These are phyloP conservation scores for Monarcha castaneiventris DNA, from an alignment of 2,113 vertebrate species.

Conservation along the genomic window DNA sequence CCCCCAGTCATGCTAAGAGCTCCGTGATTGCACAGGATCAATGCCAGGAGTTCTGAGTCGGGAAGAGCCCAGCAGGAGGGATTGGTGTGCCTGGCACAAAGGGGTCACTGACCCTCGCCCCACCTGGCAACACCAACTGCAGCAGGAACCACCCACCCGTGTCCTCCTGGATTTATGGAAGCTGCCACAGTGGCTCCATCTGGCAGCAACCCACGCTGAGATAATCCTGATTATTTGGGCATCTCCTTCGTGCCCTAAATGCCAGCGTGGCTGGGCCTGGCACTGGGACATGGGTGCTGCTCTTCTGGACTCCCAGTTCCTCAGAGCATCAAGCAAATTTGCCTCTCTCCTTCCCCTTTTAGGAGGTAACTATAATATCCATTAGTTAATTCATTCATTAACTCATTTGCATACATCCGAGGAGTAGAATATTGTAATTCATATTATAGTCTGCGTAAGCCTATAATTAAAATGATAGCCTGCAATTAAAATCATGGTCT, in stretches of 20 bases:
- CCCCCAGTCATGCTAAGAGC: too few relatives aligned
- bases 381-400: neutral
- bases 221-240: neutral
- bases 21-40: neutral
- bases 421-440: neutral
- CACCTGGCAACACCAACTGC: neutral
- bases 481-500: neutral
- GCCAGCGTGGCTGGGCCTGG: fast-evolving
- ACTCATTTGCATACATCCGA: neutral
- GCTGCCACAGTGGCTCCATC: neutral
- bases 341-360: neutral
- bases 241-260: neutral
- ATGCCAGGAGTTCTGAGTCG: fast-evolving
- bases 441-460: neutral
- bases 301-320: neutral
- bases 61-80: neutral
- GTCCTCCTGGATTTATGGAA: neutral
- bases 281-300: fast-evolving
- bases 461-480: neutral
- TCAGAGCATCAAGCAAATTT: neutral
- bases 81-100: neutral
- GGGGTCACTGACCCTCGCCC: neutral
- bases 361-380: neutral
- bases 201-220: neutral
- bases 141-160: neutral